Evolutionary conservation across 2,797 vertebrate genomes (phyloP).

Genomic region (Neomorphus geoffroyi): DNA sequence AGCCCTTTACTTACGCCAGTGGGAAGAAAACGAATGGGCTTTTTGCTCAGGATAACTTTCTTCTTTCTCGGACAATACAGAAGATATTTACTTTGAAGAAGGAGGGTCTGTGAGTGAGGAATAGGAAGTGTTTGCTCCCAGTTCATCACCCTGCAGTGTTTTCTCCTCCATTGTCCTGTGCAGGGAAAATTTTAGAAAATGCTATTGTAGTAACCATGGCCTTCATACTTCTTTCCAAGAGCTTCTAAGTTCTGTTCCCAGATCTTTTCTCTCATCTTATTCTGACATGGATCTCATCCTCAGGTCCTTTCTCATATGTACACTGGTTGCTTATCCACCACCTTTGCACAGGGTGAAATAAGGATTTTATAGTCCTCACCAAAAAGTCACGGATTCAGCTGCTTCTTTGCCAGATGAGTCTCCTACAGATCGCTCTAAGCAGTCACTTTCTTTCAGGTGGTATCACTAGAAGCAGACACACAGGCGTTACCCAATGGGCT

Average conservation of each 20-base stretch:
- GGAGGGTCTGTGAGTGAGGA: background rate
- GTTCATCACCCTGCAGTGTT: background rate
- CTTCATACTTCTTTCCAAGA: background rate
- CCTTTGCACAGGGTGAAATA: fast-evolving
- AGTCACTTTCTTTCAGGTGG: background rate
- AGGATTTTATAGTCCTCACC: background rate
- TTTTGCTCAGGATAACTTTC: background rate
- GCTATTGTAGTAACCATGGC: background rate
- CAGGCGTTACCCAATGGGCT: fast-evolving
- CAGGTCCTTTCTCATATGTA: background rate
- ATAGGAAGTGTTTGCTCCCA: background rate
- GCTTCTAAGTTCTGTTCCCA: background rate
- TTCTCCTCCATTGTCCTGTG: background rate
- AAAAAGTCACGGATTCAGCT: background rate
- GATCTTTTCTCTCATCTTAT: background rate
- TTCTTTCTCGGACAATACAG: background rate
- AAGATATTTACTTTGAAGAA: background rate
- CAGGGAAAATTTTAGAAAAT: background rate
- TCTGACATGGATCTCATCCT: background rate
- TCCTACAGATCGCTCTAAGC: background rate
- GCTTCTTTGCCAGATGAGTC: background rate
- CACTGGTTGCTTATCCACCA: background rate
- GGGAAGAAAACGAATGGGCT: background rate
- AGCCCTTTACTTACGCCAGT: background rate
- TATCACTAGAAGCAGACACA: background rate